These are phyloP conservation scores for Melanostoma scalare DNA, from an alignment of 2,888 invertebrate genomes.

Conservation along the genomic window DNA sequence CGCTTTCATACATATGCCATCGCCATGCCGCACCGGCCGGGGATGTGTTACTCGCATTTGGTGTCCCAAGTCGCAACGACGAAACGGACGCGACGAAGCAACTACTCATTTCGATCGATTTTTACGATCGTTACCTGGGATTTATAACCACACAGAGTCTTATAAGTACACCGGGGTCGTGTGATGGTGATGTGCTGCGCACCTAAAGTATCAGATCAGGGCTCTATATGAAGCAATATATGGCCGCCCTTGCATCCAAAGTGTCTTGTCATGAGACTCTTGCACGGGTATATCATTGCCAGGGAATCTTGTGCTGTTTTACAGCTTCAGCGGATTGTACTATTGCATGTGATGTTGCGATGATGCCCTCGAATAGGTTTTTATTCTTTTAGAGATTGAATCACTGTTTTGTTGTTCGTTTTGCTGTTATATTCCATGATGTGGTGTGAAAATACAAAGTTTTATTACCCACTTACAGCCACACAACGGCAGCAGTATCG, in stretches of 20 bases:
- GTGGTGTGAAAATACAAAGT: conserved; percentile 72
- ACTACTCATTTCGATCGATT: conserved; percentile 72
- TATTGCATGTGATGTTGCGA: conserved; percentile 39
- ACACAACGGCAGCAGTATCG: conserved; percentile 20
- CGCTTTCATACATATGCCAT: not conserved
- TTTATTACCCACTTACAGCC: conserved; percentile 71
- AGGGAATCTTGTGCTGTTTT: conserved; percentile 61
- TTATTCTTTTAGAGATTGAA: conserved; percentile 62
- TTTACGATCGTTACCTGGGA: conserved; percentile 70
- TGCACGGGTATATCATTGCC: conserved; percentile 36
- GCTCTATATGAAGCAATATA: conserved; percentile 5
- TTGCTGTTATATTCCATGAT: conserved; percentile 31
- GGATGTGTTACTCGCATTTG: too few relatives aligned
- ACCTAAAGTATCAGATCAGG: conserved; percentile 19
- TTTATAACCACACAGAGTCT: conserved; percentile 52
- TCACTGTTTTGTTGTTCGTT: conserved; percentile 27
- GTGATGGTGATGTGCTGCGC: not conserved
- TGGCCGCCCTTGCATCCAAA: conserved; percentile 21
- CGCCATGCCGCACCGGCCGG: too few relatives aligned
- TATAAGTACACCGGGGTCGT: not conserved
- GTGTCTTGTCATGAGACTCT: conserved; percentile 30
- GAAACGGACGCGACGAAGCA: not conserved
- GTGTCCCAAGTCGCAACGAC: conserved; percentile 14
- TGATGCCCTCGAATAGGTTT: conserved; percentile 25
- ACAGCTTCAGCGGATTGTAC: conserved; percentile 26